These are phyloP conservation scores for Adelphocoris suturalis DNA, from an alignment of 2,888 invertebrate genomes.

Conservation along the genomic window DNA sequence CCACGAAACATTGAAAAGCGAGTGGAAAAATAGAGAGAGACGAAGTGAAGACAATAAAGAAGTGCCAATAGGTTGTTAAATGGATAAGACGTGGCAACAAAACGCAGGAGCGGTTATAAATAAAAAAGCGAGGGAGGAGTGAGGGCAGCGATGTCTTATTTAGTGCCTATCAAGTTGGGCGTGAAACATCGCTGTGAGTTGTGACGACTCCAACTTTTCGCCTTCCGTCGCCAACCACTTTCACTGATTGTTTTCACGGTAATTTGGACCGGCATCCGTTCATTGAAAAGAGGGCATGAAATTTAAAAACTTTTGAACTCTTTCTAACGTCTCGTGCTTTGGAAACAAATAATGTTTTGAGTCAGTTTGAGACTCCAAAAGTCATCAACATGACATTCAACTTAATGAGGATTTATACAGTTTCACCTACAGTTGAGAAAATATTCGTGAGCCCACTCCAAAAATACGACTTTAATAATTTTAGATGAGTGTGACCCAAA, in stretches of 20 bases:
- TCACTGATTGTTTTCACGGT: background rate
- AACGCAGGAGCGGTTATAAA: background rate
- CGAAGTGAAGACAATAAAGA: background rate
- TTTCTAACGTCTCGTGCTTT: too few species aligned
- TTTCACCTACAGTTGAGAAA: too few species aligned
- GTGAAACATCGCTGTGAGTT: background rate
- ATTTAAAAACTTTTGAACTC: too few species aligned
- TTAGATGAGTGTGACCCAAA: too few species aligned
- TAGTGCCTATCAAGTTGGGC: background rate
- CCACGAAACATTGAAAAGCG: too few species aligned
- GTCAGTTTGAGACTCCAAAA: too few species aligned
- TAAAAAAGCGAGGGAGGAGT: background rate
- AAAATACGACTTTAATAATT: too few species aligned
- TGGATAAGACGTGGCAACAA: background rate
- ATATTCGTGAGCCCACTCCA: too few species aligned
- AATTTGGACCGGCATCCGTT: background rate
- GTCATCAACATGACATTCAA: too few species aligned
- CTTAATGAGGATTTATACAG: too few species aligned
- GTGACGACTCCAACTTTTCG: background rate
- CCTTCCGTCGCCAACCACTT: background rate
- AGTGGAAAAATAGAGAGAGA: too few species aligned
- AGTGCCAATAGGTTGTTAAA: background rate
- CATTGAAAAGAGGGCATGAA: background rate
- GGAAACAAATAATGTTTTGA: too few species aligned
- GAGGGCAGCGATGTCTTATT: background rate